Conservation (phyloP, 2,888 invertebrate genomes). For the Heliconius aoede region DNA sequence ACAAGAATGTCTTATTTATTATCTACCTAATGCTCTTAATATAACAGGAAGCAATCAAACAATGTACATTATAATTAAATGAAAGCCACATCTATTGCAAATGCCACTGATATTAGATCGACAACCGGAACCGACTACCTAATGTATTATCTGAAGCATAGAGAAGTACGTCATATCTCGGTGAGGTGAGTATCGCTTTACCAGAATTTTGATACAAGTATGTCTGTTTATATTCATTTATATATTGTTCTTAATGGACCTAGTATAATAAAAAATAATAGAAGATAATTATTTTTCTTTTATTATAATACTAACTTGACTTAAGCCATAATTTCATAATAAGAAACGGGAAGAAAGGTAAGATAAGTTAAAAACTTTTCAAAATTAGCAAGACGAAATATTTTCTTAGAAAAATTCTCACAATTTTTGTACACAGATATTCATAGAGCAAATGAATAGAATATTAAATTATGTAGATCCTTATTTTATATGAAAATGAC, state of each 20-base stretch:
- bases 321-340: not conserved
- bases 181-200: not conserved
- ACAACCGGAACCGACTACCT: not conserved
- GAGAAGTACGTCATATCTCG: not conserved
- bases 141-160: not conserved
- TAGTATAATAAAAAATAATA: too few relatives aligned
- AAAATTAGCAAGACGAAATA: slow-evolving; percentile 41
- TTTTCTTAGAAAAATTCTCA: slow-evolving; percentile 63
- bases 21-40: too few relatives aligned
- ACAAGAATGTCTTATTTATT: too few relatives aligned
- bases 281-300: not conserved
- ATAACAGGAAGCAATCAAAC: too few relatives aligned
- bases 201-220: too few relatives aligned
- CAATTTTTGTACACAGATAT: slow-evolving; percentile 73
- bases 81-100: not conserved
- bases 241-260: too few relatives aligned
- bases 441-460: slow-evolving; percentile 80
- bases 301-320: too few relatives aligned
- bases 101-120: not conserved
- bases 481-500: slow-evolving; percentile 79
- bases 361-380: slow-evolving; percentile 28
- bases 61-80: too few relatives aligned
- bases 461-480: slow-evolving; percentile 82
- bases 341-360: not conserved
- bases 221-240: too few relatives aligned